phyloP scores from a whole-genome alignment of 2,888 invertebrate species.

The Patella depressa region DNA sequence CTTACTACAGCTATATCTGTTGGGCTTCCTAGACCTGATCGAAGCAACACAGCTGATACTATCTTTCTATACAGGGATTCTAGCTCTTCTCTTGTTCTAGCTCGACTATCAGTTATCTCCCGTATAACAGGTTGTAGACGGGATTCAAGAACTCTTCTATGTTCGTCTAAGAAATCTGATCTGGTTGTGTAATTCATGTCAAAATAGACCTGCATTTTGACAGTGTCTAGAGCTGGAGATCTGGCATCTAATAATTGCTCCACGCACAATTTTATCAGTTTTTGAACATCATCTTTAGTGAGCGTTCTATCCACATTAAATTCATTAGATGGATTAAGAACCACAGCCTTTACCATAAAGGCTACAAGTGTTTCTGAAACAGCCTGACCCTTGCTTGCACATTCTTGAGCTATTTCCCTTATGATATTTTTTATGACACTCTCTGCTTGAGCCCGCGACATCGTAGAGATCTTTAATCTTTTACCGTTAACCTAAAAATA shows the following conservation, averaged over 20 bases:
- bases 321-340: slow-evolving; percentile 71
- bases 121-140: slow-evolving; percentile 70
- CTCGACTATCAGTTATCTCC: slow-evolving; percentile 71
- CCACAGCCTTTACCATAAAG: slow-evolving; percentile 72
- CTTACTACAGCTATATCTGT: slow-evolving; percentile 71
- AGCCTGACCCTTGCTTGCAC: slow-evolving; percentile 70
- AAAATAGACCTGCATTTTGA: slow-evolving; percentile 73
- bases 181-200: slow-evolving; percentile 72
- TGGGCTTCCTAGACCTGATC: slow-evolving; percentile 71
- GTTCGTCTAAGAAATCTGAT: slow-evolving; percentile 71
- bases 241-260: slow-evolving; percentile 66
- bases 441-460: slow-evolving; percentile 71
- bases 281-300: slow-evolving; percentile 72
- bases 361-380: slow-evolving; percentile 72
- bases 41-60: slow-evolving; percentile 70
- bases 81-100: slow-evolving; percentile 69
- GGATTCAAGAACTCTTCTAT: slow-evolving; percentile 70
- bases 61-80: slow-evolving; percentile 71
- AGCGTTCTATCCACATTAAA: slow-evolving; percentile 72
- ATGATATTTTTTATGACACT: slow-evolving; percentile 72
- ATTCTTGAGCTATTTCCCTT: slow-evolving; percentile 71
- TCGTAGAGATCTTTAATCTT: slow-evolving; percentile 35
- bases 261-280: slow-evolving; percentile 72
- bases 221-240: slow-evolving; percentile 70
- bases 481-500: too few species aligned